Conservation (phyloP, 2,888 invertebrate genomes). For the Reticulitermes lucifugus region DNA sequence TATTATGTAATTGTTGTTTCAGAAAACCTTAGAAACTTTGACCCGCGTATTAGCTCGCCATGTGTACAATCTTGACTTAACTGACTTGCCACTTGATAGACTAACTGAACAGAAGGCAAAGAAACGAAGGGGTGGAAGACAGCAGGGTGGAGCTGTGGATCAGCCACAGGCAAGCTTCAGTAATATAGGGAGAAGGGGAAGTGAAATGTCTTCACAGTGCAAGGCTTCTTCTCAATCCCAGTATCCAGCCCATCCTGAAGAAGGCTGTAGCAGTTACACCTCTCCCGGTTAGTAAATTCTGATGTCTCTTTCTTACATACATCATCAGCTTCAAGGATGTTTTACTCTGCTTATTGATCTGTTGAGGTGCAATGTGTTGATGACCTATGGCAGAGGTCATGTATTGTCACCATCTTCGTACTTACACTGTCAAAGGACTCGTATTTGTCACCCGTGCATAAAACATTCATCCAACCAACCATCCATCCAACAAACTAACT, state of each 20-base stretch:
- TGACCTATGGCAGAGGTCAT: too few species aligned
- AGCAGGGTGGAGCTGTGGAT: slow-evolving; percentile 42
- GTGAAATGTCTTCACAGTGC: slow-evolving; percentile 19
- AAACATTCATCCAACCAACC: too few species aligned
- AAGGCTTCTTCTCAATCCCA: slow-evolving; percentile 28
- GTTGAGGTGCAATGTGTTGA: too few species aligned
- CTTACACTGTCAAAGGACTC: too few species aligned
- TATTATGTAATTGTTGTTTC: slow-evolving; percentile 50
- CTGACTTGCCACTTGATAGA: slow-evolving; percentile 84
- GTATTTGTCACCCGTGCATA: too few species aligned
- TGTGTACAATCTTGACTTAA: slow-evolving; percentile 93
- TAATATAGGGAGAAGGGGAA: slow-evolving; percentile 28
- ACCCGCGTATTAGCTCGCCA: slow-evolving; percentile 95
- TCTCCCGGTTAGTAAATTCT: neutral
- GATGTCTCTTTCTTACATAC: too few species aligned
- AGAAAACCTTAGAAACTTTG: slow-evolving; percentile 96
- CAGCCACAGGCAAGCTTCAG: slow-evolving; percentile 42
- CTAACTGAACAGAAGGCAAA: slow-evolving; percentile 84
- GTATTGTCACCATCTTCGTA: too few species aligned
- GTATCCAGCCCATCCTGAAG: slow-evolving; percentile 41
- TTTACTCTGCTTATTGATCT: too few species aligned
- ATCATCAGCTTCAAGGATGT: too few species aligned
- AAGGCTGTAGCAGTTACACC: slow-evolving; percentile 4
- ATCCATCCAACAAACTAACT: too few species aligned
- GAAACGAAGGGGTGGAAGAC: slow-evolving; percentile 64